Base-by-base conservation (phyloP, 2,113 vertebrate species). In the Motacilla alba region DNA sequence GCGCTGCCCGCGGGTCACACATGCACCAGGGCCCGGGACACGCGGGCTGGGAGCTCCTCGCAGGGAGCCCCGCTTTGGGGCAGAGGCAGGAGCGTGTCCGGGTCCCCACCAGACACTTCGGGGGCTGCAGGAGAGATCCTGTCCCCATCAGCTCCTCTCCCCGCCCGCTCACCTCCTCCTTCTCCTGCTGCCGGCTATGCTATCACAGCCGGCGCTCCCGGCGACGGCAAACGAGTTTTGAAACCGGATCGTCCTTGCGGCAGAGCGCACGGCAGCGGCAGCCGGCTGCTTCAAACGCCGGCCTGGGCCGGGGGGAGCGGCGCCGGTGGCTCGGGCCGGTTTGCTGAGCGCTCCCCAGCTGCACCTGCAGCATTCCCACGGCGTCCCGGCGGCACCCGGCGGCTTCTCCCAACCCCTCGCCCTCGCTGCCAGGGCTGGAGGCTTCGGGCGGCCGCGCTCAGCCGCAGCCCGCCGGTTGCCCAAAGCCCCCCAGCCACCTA, bases 401-500 rank as follows among this genome's bases (percentile, higher is more conserved):
- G 68, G 24, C 44, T 55, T 50, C 49, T 77, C 69, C 85, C 27
- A 1, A 35, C 31, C 47, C 80, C 76, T 83, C 58, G 4, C 35
- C 56, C 70, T 72, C 33, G 0, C 4, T 15, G 11, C 49, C 62
- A 46, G 47, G 13, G 33, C 46, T 9, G 16, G 15, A 62, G 24
- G 11, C 18, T 89, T 41, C 43, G 53, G 35, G 46, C 33, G 27
- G 55, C 55, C 20, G 10, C 21, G 26, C 44, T 76, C 44, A 76
- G 83, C 78, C 26, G 5, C 27, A 52, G 49, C 22, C 37, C 6
- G 2, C 22, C 2, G 3, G 47, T 30, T 67, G 60, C 67, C 35
- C 35, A 11, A 59, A 67, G 26, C 10, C 31, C 35, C 78, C 23
- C 15, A 6, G 56, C 16, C 72, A 97, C 99, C 98, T 99, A 99